phyloP scores from a whole-genome alignment of 2,113 vertebrate species.

The Myocastor coypus region DNA sequence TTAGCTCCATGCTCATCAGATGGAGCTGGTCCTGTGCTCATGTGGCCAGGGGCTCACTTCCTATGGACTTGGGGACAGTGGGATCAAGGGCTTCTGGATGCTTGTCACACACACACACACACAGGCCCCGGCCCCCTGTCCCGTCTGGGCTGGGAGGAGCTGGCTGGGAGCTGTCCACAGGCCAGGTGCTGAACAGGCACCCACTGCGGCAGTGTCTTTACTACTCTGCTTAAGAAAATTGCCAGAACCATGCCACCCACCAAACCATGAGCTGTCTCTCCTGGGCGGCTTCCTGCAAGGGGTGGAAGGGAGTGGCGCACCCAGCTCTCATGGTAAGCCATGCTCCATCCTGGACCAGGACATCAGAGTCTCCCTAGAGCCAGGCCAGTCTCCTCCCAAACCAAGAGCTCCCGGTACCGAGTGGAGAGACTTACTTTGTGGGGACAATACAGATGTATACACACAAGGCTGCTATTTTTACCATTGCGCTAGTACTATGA shows the following conservation, averaged over 20 bases:
- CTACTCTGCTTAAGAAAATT: fast-evolving
- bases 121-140: fast-evolving
- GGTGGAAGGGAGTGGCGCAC: fast-evolving
- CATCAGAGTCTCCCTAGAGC: neutral
- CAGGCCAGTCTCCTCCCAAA: neutral
- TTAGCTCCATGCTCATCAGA: neutral
- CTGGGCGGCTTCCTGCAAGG: neutral
- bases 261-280: fast-evolving
- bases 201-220: fast-evolving
- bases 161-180: neutral
- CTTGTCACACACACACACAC: neutral
- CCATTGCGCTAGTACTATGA: neutral
- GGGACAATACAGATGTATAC: fast-evolving
- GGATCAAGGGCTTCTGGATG: neutral
- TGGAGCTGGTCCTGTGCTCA: neutral
- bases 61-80: neutral
- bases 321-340: neutral
- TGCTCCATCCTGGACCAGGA: neutral
- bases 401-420: fast-evolving
- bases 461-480: neutral
- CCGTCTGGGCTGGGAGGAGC: fast-evolving
- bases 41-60: neutral
- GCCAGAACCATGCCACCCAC: fast-evolving
- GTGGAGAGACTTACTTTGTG: fast-evolving
- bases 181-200: neutral